Evolutionary conservation across 2,797 vertebrate genomes (phyloP).

Genomic region (Brotula barbata): DNA sequence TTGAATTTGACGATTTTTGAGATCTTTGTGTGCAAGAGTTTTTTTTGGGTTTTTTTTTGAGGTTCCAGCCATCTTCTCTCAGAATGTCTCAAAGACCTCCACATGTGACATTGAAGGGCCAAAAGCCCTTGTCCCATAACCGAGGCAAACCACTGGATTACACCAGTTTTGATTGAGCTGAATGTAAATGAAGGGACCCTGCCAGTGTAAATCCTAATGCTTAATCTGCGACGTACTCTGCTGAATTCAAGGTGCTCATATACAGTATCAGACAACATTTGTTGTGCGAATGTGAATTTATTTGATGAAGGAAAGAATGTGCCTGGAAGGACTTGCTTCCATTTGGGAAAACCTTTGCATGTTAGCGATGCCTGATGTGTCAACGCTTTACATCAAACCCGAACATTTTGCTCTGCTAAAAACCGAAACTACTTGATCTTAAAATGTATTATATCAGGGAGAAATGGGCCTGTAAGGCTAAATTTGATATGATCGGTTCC

Average conservation of each 20-base stretch:
- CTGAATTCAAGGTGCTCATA: slow-evolving; percentile 45
- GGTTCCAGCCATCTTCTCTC: background rate
- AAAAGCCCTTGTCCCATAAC: too few relatives aligned
- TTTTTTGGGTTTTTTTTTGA: slow-evolving; percentile 1
- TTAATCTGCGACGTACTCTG: slow-evolving; percentile 20
- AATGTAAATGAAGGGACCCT: slow-evolving; percentile 23
- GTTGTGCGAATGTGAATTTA: slow-evolving; percentile 40
- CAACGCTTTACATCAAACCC: too few relatives aligned
- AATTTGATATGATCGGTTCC: too few relatives aligned
- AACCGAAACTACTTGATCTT: too few relatives aligned
- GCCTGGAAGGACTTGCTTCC: slow-evolving; percentile 7
- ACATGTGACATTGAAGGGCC: too few relatives aligned
- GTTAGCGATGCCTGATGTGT: slow-evolving; percentile 8
- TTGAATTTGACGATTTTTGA: slow-evolving; percentile 14
- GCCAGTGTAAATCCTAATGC: slow-evolving; percentile 16
- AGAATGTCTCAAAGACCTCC: slow-evolving; percentile 33
- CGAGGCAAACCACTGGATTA: background rate
- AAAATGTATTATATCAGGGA: too few relatives aligned
- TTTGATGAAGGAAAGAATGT: slow-evolving; percentile 6
- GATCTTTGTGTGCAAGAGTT: slow-evolving; percentile 7
- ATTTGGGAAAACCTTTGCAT: slow-evolving; percentile 29
- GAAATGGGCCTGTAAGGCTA: too few relatives aligned
- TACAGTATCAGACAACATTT: slow-evolving; percentile 4
- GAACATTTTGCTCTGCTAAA: too few relatives aligned
- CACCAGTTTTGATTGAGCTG: background rate